These are phyloP conservation scores for Lydus trimaculatus DNA, from an alignment of 2,888 invertebrate genomes.

Conservation along the genomic window DNA sequence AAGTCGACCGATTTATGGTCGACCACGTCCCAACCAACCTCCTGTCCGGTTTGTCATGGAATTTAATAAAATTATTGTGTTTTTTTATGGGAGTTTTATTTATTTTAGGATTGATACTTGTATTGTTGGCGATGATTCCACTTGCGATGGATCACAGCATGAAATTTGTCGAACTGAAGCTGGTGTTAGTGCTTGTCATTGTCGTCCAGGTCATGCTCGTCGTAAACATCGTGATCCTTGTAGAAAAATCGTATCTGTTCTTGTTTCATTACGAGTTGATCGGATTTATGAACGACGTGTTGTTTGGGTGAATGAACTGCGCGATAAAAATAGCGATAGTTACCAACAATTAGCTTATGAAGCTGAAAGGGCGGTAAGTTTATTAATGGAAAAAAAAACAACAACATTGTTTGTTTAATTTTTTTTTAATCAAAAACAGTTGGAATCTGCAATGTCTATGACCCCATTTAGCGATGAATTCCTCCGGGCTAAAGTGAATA, in stretches of 20 bases:
- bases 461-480: constrained; percentile 90
- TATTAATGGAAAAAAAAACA: background rate
- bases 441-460: constrained; percentile 92
- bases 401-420: background rate
- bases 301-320: constrained; percentile 77
- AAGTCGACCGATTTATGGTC: constrained; percentile 66
- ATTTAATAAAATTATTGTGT: background rate
- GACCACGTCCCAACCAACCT: constrained; percentile 66
- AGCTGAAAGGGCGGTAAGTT: constrained; percentile 83
- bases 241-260: constrained; percentile 77
- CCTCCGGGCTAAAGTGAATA: constrained; percentile 80
- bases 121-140: constrained; percentile 91
- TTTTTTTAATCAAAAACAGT: constrained; percentile 62
- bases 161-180: constrained; percentile 88
- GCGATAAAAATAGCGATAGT: constrained; percentile 79
- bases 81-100: background rate
- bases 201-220: constrained; percentile 79
- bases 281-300: constrained; percentile 81
- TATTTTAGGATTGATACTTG: constrained; percentile 83
- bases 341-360: constrained; percentile 86
- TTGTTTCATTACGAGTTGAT: constrained; percentile 83
- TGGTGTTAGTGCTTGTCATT: constrained; percentile 88
- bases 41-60: constrained; percentile 66
- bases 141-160: constrained; percentile 87
- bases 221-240: constrained; percentile 79